Evolutionary conservation across 2,888 invertebrate species (phyloP).

Genomic region (Tetramorium bicarinatum): DNA sequence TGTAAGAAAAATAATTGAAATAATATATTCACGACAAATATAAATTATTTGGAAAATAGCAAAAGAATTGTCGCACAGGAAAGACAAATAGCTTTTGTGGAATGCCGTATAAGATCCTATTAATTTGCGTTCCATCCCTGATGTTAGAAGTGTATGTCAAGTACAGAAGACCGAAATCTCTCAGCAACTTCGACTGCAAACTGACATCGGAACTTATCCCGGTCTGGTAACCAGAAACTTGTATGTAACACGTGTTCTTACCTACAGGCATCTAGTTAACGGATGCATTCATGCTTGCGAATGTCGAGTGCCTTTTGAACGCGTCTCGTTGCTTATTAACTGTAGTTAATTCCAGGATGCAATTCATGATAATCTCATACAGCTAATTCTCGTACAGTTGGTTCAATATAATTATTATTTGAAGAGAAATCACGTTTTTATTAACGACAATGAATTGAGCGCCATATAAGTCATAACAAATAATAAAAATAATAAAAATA

Average conservation of each 20-base stretch:
- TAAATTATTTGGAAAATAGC: not conserved
- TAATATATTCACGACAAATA: not conserved
- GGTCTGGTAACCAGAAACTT: constrained; percentile 48
- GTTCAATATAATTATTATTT: constrained; percentile 13
- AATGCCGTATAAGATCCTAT: not conserved
- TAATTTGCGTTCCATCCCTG: constrained; percentile 56
- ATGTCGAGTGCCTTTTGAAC: constrained; percentile 39
- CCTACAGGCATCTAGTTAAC: constrained; percentile 63
- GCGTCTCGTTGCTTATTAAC: constrained; percentile 33
- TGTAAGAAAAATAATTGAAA: not conserved
- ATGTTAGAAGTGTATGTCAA: constrained; percentile 57
- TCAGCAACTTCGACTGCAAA: constrained; percentile 51
- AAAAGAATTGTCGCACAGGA: not conserved
- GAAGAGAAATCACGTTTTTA: not conserved
- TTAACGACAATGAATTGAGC: not conserved
- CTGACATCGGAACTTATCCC: constrained; percentile 58
- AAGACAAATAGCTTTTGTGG: not conserved
- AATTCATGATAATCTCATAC: constrained; percentile 15
- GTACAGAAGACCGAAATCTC: constrained; percentile 58
- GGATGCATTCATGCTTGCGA: constrained; percentile 49
- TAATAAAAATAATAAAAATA: constrained; percentile 5
- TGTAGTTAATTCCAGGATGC: constrained; percentile 10
- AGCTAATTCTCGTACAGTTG: not conserved
- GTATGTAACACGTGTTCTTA: constrained; percentile 58
- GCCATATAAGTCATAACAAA: not conserved